Conservation (phyloP, 1,140 invertebrate species). For the Heliconius hermathena region DNA sequence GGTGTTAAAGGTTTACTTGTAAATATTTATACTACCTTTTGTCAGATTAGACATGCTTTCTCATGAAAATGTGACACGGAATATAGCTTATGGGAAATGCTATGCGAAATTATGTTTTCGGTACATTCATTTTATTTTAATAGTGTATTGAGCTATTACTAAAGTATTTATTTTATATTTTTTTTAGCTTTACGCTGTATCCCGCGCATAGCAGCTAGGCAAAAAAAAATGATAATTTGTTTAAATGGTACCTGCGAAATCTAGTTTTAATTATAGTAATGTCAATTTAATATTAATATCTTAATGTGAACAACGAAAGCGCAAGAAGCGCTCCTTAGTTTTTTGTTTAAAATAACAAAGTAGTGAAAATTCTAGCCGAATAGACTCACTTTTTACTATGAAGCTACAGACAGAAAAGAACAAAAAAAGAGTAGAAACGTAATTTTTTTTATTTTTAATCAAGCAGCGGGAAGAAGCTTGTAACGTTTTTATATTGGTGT, state of each 20-base stretch:
- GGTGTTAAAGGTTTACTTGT: slow-evolving; percentile 10
- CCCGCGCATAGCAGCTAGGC: too few relatives aligned
- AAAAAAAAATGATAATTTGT: too few relatives aligned
- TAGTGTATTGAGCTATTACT: too few relatives aligned
- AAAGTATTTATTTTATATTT: too few relatives aligned
- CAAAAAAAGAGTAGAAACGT: slow-evolving; percentile 13
- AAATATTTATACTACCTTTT: slow-evolving; percentile 1
- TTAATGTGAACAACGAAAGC: slow-evolving; percentile 5
- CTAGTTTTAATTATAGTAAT: neutral
- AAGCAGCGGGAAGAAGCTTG: neutral
- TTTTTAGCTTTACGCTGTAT: too few relatives aligned
- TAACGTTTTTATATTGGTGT: slow-evolving; percentile 8
- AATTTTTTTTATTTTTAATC: slow-evolving; percentile 19
- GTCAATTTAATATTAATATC: slow-evolving; percentile 5
- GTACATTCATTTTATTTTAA: too few relatives aligned
- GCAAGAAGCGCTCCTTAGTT: neutral
- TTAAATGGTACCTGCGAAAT: neutral
- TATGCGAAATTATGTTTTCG: too few relatives aligned
- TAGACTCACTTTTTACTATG: slow-evolving; percentile 20
- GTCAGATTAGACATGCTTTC: slow-evolving; percentile 8
- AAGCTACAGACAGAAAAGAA: slow-evolving; percentile 19
- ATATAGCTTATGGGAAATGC: neutral
- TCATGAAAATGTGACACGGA: neutral
- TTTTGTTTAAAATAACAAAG: slow-evolving; percentile 20
- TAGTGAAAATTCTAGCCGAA: slow-evolving; percentile 17